Evolutionary conservation across 2,888 invertebrate genomes (phyloP).

Genomic region (Lasius platythorax): DNA sequence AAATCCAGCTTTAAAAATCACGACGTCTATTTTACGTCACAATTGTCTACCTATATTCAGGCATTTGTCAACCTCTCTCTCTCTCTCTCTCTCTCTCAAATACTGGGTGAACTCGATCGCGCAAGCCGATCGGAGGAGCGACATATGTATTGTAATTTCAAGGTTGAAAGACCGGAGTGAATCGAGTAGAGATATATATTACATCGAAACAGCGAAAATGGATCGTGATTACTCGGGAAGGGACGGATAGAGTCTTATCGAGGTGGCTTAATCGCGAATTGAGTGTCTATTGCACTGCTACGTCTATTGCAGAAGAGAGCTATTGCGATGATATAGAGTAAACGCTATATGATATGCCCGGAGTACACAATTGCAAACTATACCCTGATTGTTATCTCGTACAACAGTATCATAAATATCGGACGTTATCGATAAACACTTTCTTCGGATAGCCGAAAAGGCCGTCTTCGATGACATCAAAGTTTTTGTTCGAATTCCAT

Average conservation of each 20-base stretch:
- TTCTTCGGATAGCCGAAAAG: not conserved
- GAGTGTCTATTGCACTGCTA: slow-evolving; percentile 63
- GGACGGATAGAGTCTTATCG: slow-evolving; percentile 44
- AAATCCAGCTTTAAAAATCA: slow-evolving; percentile 63
- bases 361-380: slow-evolving; percentile 49
- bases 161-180: slow-evolving; percentile 43
- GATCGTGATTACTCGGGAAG: slow-evolving; percentile 27
- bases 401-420: not conserved
- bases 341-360: slow-evolving; percentile 45
- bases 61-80: slow-evolving; percentile 30
- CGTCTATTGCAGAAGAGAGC: slow-evolving; percentile 44
- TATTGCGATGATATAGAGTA: slow-evolving; percentile 38
- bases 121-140: slow-evolving; percentile 26
- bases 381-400: slow-evolving; percentile 50
- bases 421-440: slow-evolving; percentile 27
- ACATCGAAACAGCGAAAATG: slow-evolving; percentile 30
- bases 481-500: not conserved
- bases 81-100: slow-evolving; percentile 22
- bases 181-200: slow-evolving; percentile 30
- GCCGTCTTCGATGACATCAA: not conserved
- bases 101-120: slow-evolving; percentile 62
- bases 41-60: slow-evolving; percentile 59
- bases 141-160: slow-evolving; percentile 26
- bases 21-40: slow-evolving; percentile 54
- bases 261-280: slow-evolving; percentile 25